A percentile compares a stretch with the other conserved stretches of the same genome.
Conservation (phyloP, 2,888 invertebrate species). For the Dione vanillae region DNA sequence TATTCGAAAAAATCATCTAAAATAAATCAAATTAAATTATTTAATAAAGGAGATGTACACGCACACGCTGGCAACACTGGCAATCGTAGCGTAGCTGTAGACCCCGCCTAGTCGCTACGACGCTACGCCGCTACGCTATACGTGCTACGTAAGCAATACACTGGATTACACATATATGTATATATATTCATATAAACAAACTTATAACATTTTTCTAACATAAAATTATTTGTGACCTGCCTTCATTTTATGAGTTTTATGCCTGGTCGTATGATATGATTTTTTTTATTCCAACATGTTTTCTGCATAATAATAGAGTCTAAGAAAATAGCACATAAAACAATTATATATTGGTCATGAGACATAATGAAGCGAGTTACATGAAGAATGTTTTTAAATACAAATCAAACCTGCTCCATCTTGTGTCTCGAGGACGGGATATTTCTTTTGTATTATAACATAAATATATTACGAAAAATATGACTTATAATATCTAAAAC, state of each 20-base stretch:
- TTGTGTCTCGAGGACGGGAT: too few species aligned
- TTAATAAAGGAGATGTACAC: slow-evolving; percentile 22
- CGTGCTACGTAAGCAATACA: slow-evolving; percentile 38
- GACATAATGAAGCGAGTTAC: neutral
- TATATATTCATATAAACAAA: neutral
- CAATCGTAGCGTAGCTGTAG: slow-evolving; percentile 67
- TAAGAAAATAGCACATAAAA: neutral
- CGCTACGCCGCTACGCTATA: slow-evolving; percentile 50
- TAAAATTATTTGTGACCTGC: slow-evolving; percentile 17
- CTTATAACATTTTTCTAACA: neutral
- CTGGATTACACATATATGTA: slow-evolving; percentile 10
- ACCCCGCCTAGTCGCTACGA: slow-evolving; percentile 68
- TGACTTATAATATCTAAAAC: too few species aligned
- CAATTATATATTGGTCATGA: neutral
- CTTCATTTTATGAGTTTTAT: neutral
- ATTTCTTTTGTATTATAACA: too few species aligned
- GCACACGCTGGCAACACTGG: slow-evolving; percentile 57
- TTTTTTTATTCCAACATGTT: neutral
- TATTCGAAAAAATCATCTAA: too few species aligned
- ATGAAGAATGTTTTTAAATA: neutral
- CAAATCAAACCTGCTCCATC: neutral
- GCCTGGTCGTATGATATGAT: neutral
- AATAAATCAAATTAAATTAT: neutral
- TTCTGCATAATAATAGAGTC: neutral
- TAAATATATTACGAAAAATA: too few species aligned